Percentiles rank a stretch among this genome's conserved stretches.
Evolutionary conservation across 1,140 invertebrate species (phyloP).

Genomic region (Pectinophora gossypiella): DNA sequence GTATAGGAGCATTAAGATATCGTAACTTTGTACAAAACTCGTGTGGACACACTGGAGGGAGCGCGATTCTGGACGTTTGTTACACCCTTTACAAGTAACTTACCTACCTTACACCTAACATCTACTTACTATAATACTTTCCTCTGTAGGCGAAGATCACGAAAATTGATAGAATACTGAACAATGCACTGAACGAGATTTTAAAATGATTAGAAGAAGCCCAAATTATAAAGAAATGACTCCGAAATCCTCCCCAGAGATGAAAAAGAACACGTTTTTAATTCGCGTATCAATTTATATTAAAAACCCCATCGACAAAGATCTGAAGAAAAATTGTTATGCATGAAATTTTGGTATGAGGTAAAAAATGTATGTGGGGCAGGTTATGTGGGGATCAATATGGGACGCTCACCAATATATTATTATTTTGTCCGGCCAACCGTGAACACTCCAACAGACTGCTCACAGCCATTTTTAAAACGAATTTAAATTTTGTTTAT

Average conservation of each 20-base stretch:
- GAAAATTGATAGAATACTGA: no score
- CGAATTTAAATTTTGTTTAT: constrained; percentile 32
- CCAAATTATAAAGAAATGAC: no score
- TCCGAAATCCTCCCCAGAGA: no score
- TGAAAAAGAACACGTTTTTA: no score
- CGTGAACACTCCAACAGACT: constrained; percentile 27
- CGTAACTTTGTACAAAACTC: constrained; percentile 64
- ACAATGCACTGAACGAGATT: no score
- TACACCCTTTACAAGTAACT: constrained; percentile 37
- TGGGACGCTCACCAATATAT: constrained; percentile 8
- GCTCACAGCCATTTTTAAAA: constrained; percentile 47
- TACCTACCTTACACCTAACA: constrained; percentile 30
- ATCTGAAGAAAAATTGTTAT: neutral
- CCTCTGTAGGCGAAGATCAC: no score
- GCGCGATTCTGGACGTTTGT: constrained; percentile 72
- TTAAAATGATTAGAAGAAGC: no score
- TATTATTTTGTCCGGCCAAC: constrained; percentile 37
- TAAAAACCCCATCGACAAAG: neutral
- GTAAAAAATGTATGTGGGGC: neutral
- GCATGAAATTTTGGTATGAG: neutral
- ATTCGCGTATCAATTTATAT: neutral
- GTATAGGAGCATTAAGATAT: constrained; percentile 35
- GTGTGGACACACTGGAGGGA: constrained; percentile 72
- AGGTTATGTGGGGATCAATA: neutral
- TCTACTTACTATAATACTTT: constrained; percentile 11